Evolutionary conservation across 2,113 vertebrate species (phyloP).

Genomic region (Amphiprion ocellaris): DNA sequence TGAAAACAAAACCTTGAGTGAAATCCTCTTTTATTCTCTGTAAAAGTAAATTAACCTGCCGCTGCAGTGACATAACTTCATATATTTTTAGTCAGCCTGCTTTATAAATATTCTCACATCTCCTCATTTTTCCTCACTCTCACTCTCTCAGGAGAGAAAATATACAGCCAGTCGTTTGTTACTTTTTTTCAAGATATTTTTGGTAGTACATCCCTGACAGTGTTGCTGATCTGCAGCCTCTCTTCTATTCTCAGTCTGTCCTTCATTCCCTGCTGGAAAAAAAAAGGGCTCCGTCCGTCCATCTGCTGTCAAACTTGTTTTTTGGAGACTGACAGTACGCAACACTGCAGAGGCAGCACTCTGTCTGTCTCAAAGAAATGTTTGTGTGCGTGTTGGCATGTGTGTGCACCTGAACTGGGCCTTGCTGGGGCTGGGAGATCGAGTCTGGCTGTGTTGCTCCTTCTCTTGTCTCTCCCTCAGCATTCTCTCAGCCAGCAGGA

Average conservation of each 20-base stretch:
- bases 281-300: constrained; percentile 18
- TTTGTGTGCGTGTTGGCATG: constrained; percentile 2
- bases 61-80: too few species aligned
- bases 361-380: constrained; percentile 36
- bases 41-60: too few species aligned
- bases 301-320: constrained; percentile 50
- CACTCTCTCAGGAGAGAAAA: neutral
- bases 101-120: constrained; percentile 6
- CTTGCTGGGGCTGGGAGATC: constrained; percentile 98
- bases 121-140: too few species aligned
- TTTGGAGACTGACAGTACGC: constrained; percentile 29
- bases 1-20: too few species aligned
- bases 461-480: constrained; percentile 96
- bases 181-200: constrained; percentile 22
- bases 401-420: constrained; percentile 93
- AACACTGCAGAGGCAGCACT: constrained; percentile 43
- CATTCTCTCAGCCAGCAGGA: constrained; percentile 95
- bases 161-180: neutral
- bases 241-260: constrained; percentile 35
- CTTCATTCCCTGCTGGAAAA: constrained; percentile 12
- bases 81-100: neutral
- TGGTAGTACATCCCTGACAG: neutral
- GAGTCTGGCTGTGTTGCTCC: constrained; percentile 89
- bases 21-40: too few species aligned
- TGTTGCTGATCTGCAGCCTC: constrained; percentile 42